Evolutionary conservation across 2,888 invertebrate genomes (phyloP).

Genomic region (Hirtodrosophila confusa): DNA sequence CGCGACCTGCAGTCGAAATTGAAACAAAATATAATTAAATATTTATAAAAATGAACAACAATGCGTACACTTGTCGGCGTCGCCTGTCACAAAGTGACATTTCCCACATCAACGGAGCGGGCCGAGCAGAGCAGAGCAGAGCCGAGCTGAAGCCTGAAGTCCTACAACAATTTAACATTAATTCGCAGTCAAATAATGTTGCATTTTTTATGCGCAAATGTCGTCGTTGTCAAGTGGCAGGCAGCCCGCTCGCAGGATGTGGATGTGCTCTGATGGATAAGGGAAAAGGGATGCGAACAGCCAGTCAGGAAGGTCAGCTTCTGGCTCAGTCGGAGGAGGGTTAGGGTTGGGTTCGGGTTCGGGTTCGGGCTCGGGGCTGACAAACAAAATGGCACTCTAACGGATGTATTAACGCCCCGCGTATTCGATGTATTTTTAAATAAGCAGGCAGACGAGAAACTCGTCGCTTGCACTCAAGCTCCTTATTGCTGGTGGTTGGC

Average conservation of each 20-base stretch:
- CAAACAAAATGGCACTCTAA: constrained; percentile 71
- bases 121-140: constrained; percentile 19
- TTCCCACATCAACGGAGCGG: constrained; percentile 80
- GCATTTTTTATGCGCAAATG: constrained; percentile 82
- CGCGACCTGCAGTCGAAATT: constrained; percentile 45
- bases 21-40: constrained; percentile 76
- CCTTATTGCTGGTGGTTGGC: constrained; percentile 42
- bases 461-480: constrained; percentile 66
- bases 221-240: constrained; percentile 82
- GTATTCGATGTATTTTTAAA: constrained; percentile 53
- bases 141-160: constrained; percentile 17
- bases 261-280: constrained; percentile 47
- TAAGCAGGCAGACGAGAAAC: constrained; percentile 57
- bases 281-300: constrained; percentile 51
- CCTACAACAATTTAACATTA: constrained; percentile 81
- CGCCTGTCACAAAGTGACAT: constrained; percentile 81
- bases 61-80: constrained; percentile 69
- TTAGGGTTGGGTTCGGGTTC: constrained; percentile 12
- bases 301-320: constrained; percentile 39
- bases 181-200: constrained; percentile 82
- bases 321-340: constrained; percentile 4
- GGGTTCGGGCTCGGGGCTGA: constrained; percentile 18
- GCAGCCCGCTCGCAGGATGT: constrained; percentile 48
- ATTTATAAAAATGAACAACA: constrained; percentile 75
- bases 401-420: constrained; percentile 77